phyloP scores from a whole-genome alignment of 2,113 vertebrate species.

The Mesocricetus auratus region DNA sequence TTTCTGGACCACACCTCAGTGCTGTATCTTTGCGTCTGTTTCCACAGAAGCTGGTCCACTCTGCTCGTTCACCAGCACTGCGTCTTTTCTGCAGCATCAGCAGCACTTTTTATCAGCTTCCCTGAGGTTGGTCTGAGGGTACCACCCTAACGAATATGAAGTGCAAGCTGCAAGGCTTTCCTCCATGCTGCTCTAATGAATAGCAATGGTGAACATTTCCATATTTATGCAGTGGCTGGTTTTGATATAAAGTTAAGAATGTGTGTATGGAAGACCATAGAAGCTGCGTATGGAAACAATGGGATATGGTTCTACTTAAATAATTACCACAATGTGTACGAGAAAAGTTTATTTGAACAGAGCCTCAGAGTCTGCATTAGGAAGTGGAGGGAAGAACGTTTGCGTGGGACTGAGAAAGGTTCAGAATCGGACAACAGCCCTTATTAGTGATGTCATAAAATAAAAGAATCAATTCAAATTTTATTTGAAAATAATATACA shows the following conservation, averaged over 20 bases:
- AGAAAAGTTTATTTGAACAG: background rate
- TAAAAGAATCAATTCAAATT: conserved; percentile 10
- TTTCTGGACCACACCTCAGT: background rate
- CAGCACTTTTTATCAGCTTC: background rate
- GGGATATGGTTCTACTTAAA: background rate
- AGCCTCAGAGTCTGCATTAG: background rate
- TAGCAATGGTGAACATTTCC: background rate
- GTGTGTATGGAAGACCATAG: background rate
- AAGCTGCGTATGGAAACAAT: background rate
- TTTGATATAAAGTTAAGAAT: conserved; percentile 4
- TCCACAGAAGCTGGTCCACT: background rate
- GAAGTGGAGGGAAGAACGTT: background rate
- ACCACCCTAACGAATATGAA: background rate
- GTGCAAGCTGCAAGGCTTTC: background rate
- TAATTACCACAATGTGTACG: background rate
- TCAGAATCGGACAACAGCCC: background rate
- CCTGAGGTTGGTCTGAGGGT: background rate
- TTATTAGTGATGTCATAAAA: background rate
- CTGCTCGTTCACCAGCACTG: background rate
- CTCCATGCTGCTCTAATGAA: background rate
- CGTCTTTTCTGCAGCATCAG: background rate
- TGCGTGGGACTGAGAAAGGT: background rate
- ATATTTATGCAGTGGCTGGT: background rate
- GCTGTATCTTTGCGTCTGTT: background rate
- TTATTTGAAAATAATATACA: conserved; percentile 4